Evolutionary conservation across 2,113 vertebrate species (phyloP), one percentile per base, ranked within the genome.

Genomic region (Heterocephalus glaber): DNA sequence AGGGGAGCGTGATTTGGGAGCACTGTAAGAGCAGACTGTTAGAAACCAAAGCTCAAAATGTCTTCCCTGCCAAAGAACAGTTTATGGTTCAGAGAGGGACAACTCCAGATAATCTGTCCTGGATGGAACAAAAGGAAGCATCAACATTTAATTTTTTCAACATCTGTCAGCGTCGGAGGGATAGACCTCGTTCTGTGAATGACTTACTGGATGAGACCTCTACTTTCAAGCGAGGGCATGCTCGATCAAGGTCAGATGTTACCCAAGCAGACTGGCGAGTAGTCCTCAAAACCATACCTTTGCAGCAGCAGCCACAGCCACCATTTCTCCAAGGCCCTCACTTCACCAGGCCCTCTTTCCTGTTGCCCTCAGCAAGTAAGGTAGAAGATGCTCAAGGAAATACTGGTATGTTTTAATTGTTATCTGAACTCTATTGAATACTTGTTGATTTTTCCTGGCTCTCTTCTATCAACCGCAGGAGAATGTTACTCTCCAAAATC

Each of bases 121-220:
- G 99, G 99, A 98, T 99, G 7, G 97, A 98, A 49, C 99, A 99
- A 89, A 97, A 98, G 61, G 98, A 98, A 92, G 97, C 98, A 0
- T 97, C 98, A 0, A 97, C 98, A 85, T 99, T 99, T 96, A 99
- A 98, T 26, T 98, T 99, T 82, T 98, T 99, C 94, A 98, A 65
- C 20, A 98, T 99, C 60, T 99, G 99, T 95, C 99, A 99, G 44
- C 98, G 99, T 92, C 99, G 99, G 96, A 99, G 98, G 92, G 99
- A 99, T 96, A 98, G 99, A 44, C 99, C 99, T 2, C 99, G 99
- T 24, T 99, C 99, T 1, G 99, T 99, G 96, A 99, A 99, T 0
- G 99, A 99, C 98, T 98, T 99, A 96, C 96, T 99, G 87, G 99
- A 99, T 91, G 99, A 99, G 56, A 89, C 89, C 95, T 98, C 41